phyloP scores from a whole-genome alignment of 2,797 vertebrate species.

The Falco cherrug region DNA sequence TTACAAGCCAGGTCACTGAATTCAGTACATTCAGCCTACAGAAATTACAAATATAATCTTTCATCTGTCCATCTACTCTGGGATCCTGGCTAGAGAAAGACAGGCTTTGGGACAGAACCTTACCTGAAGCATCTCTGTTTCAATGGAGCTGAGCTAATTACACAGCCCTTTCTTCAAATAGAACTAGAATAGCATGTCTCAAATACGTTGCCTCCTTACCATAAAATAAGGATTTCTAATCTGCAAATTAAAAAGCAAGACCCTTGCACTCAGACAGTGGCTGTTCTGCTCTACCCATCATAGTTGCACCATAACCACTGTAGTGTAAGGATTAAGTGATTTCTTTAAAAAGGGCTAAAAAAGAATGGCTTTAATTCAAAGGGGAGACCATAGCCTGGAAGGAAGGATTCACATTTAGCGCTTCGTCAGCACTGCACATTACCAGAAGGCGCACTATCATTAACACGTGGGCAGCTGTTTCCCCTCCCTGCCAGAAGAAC shows the following conservation, averaged over 20 bases:
- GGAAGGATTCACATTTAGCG: slow-evolving; percentile 1
- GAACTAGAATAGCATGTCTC: not conserved
- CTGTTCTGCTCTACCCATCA: not conserved
- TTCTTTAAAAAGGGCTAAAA: slow-evolving; percentile 34
- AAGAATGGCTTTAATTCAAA: slow-evolving; percentile 11
- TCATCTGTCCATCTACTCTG: not conserved
- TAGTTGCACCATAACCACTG: slow-evolving; percentile 14
- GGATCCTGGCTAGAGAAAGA: not conserved
- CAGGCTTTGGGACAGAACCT: not conserved
- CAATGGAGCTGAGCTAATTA: not conserved
- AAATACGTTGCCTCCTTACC: not conserved
- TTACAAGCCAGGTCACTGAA: slow-evolving; percentile 29
- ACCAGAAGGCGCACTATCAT: not conserved
- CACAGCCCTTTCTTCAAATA: not conserved
- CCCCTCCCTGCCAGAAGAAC: not conserved
- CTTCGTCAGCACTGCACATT: not conserved
- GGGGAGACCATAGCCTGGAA: not conserved
- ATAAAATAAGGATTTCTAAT: slow-evolving; percentile 17
- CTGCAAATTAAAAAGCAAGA: slow-evolving; percentile 26
- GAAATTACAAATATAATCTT: slow-evolving; percentile 1
- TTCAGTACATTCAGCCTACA: slow-evolving; percentile 46
- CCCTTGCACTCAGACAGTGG: not conserved
- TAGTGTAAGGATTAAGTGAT: not conserved
- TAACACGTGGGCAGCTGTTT: not conserved
- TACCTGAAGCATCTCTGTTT: not conserved